These are phyloP conservation scores for Schlechtendalia chinensis DNA, from an alignment of 1,140 invertebrate genomes.

Conservation along the genomic window DNA sequence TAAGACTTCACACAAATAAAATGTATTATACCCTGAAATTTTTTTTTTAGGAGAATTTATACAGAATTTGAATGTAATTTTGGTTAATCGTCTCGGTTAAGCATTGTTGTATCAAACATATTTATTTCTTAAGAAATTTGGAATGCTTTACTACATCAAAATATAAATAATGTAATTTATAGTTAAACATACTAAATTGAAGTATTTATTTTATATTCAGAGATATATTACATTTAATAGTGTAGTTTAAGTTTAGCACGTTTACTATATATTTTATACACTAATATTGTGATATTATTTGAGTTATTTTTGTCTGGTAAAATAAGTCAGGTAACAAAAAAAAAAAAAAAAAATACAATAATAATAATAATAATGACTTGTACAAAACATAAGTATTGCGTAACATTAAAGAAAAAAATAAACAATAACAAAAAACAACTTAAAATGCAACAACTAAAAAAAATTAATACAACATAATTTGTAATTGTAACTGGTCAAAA, in stretches of 20 bases:
- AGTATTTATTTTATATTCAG: not conserved
- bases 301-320: not conserved
- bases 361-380: not conserved
- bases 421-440: not conserved
- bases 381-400: not conserved
- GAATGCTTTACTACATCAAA: not conserved
- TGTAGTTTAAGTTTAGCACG: not conserved
- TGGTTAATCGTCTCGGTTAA: not conserved
- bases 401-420: not conserved
- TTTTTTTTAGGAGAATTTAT: too few species aligned
- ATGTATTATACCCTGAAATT: constrained; percentile 36
- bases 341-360: too few species aligned
- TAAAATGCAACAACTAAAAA: not conserved
- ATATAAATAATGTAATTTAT: not conserved
- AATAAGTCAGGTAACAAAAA: not conserved
- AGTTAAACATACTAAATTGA: not conserved
- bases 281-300: not conserved
- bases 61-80: too few species aligned
- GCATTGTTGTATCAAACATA: not conserved
- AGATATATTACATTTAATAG: constrained; percentile 3
- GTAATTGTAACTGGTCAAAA: not conserved
- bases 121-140: not conserved
- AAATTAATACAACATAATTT: not conserved
- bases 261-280: not conserved
- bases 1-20: constrained; percentile 4